phyloP scores from a whole-genome alignment of 1,140 invertebrate genomes.

The Octopus bimaculoides region DNA sequence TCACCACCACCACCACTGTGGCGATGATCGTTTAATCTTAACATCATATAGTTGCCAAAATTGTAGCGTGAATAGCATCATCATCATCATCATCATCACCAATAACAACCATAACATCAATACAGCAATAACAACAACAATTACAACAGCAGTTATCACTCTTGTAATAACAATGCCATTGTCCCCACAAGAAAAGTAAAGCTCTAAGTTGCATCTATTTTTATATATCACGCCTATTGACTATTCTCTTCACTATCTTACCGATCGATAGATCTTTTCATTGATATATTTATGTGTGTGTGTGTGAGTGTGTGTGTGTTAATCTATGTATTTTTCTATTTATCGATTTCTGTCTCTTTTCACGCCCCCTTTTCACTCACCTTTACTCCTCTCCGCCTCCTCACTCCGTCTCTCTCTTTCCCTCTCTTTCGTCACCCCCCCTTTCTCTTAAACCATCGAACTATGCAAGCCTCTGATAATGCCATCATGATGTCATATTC shows the following conservation, averaged over 20 bases:
- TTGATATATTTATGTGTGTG: too few relatives aligned
- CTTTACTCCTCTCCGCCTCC: neutral
- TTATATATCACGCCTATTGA: too few relatives aligned
- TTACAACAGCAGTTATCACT: too few relatives aligned
- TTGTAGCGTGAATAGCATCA: neutral
- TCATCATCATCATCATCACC: too few relatives aligned
- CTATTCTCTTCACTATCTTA: too few relatives aligned
- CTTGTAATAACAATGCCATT: too few relatives aligned
- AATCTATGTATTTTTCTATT: slow-evolving; percentile 7
- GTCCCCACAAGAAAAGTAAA: too few relatives aligned
- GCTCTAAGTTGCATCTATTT: too few relatives aligned
- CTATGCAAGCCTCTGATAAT: neutral
- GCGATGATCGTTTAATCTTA: neutral
- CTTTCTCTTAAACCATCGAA: neutral
- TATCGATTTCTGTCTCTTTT: neutral
- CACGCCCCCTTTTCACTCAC: neutral
- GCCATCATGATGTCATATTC: neutral
- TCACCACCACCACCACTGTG: too few relatives aligned
- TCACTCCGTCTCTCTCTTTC: slow-evolving; percentile 9
- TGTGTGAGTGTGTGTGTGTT: neutral
- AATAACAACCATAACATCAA: neutral
- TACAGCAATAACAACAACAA: neutral
- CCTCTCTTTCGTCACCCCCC: neutral
- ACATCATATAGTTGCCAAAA: slow-evolving; percentile 6
- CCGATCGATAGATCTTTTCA: too few relatives aligned